phyloP scores from a whole-genome alignment of 2,888 invertebrate species.

The Ferrisia virgata region DNA sequence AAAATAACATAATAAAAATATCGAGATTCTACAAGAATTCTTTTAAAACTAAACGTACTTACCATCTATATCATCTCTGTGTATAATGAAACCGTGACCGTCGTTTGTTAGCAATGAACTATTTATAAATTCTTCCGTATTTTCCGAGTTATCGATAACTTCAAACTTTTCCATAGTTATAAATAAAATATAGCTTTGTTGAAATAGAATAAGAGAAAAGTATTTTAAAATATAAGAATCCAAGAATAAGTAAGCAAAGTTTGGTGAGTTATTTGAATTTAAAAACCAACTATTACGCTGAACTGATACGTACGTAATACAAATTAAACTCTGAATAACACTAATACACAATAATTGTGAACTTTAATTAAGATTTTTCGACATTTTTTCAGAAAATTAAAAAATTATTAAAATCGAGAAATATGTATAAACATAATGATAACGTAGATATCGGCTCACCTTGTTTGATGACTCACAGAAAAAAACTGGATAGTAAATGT shows the following conservation, averaged over 20 bases:
- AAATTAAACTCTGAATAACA: conserved; percentile 77
- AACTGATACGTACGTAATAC: conserved; percentile 80
- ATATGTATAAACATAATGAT: not conserved
- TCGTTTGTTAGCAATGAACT: conserved; percentile 37
- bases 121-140: conserved; percentile 35
- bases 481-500: not conserved
- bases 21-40: too few species aligned
- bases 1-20: too few species aligned
- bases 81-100: conserved; percentile 40
- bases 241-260: not conserved
- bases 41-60: not conserved
- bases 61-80: conserved; percentile 43
- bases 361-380: conserved; percentile 55
- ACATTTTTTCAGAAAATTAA: not conserved
- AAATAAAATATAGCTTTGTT: not conserved
- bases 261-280: conserved; percentile 67
- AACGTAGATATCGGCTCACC: not conserved
- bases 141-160: conserved; percentile 14
- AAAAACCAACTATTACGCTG: too few species aligned
- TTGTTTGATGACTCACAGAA: not conserved
- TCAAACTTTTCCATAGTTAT: conserved; percentile 30
- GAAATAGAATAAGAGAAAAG: not conserved
- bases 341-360: too few species aligned
- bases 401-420: not conserved
- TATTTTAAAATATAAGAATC: not conserved